Percentiles rank a stretch among this genome's conserved stretches.
phyloP scores from a whole-genome alignment of 2,113 vertebrate genomes.

The Athene cunicularia region DNA sequence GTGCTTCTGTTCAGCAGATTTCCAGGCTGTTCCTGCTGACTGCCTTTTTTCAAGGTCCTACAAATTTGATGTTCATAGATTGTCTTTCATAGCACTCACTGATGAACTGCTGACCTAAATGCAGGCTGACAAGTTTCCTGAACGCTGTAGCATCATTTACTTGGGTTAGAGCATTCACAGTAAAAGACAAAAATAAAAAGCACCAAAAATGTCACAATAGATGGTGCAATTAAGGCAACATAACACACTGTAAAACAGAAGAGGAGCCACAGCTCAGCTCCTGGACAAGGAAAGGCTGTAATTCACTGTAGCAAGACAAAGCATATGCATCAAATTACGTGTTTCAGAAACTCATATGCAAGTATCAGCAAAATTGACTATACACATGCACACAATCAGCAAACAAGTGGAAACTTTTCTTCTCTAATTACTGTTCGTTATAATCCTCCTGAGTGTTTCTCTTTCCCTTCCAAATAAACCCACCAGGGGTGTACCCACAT shows the following conservation, averaged over 20 bases:
- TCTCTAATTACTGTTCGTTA: background rate
- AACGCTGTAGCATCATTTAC: background rate
- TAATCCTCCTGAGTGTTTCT: background rate
- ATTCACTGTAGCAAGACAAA: background rate
- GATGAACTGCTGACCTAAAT: background rate
- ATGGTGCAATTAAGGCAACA: background rate
- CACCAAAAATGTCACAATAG: background rate
- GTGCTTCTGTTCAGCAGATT: background rate
- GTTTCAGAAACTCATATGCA: background rate
- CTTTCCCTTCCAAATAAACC: background rate
- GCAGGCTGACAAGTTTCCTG: background rate
- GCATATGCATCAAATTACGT: background rate
- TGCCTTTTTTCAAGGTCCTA: background rate
- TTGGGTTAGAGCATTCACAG: background rate
- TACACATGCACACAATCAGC: background rate
- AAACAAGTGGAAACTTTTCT: background rate
- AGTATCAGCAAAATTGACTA: background rate
- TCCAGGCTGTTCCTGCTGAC: background rate
- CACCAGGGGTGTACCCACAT: accelerated
- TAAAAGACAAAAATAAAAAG: background rate
- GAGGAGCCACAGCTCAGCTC: background rate
- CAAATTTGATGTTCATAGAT: background rate
- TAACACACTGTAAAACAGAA: background rate
- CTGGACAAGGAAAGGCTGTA: background rate
- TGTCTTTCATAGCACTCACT: background rate